Evolutionary conservation across 2,113 vertebrate genomes (phyloP), one percentile per base, ranked within the genome.

Genomic region (Atherinomorus stipes): DNA sequence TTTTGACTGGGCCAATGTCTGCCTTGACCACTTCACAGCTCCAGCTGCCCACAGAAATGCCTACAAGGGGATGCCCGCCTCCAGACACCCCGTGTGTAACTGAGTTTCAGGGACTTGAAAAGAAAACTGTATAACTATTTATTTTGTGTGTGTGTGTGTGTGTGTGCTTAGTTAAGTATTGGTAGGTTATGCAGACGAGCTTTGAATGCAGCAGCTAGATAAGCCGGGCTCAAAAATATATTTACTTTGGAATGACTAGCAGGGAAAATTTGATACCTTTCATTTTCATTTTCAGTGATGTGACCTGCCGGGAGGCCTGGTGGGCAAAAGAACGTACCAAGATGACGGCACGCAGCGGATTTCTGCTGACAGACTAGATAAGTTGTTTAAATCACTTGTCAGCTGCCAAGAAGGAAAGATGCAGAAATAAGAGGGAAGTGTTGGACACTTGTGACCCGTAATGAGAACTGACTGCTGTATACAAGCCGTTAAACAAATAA

Each of bases 1-100:
- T 87, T 90, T 70, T 88, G 77, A 82, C 78, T 80, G 68, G 47
- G 75, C 84, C 71, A 87, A 77, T 78, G 73, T 88, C 88, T 88
- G 71, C 60, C 25, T 76, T 80, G 85, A 89, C 89, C 89, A 81
- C 88, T 84, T 82, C 77, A 81, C 82, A 88, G 83, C 64, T 58
- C 25, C 67, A 65, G 86, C 76, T 85, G 64, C 73, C 89, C 88
- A 74, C 84, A 91, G 78, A 89, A 80, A 88, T 88, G 82, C 85
- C 78, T 72, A 63, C 68, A 56, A 74, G 77, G 74, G 56, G 74
- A 77, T 81, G 85, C 74, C 74, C 79, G 79, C 77, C 78, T 74
- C 64, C 66, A 71, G 60, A 76, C 65, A 80, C 59, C 47, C 53
- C 64, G 58, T 68, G 42, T 58, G 21, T 83, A 13, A 42, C 52